Percentiles rank a stretch among this genome's conserved stretches.
Conservation (phyloP, 2,797 vertebrate species). For the Ciconia nigra region DNA sequence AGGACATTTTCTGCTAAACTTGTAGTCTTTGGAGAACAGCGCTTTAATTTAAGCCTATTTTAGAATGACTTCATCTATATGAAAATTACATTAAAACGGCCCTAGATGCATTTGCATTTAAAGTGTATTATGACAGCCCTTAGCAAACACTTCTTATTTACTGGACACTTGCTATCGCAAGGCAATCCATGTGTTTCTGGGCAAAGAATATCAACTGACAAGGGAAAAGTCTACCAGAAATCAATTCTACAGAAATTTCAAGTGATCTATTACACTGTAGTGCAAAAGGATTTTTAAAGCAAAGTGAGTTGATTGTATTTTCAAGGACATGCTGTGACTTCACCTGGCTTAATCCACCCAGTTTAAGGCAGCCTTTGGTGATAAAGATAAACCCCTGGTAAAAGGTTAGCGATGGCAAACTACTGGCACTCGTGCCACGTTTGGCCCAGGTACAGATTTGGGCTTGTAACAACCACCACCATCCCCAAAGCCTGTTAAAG, state of each 20-base stretch:
- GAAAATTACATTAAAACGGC: constrained; percentile 67
- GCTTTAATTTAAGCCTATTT: constrained; percentile 58
- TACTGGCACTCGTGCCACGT: accelerated
- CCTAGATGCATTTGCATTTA: constrained; percentile 57
- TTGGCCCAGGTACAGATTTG: background rate
- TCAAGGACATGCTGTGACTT: background rate
- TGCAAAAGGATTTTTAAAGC: background rate
- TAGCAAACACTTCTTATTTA: constrained; percentile 18
- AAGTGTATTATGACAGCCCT: constrained; percentile 14
- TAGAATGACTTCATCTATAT: constrained; percentile 60
- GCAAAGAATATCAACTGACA: background rate
- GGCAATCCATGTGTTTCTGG: background rate
- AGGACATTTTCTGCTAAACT: constrained; percentile 28
- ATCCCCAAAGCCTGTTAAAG: background rate
- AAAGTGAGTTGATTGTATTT: background rate
- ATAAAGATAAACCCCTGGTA: background rate
- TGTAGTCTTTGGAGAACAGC: constrained; percentile 45
- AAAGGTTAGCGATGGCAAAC: background rate
- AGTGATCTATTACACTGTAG: background rate
- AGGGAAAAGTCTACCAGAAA: background rate
- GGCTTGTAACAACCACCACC: background rate
- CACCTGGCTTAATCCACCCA: background rate
- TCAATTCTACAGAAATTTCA: background rate
- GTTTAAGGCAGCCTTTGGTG: background rate
- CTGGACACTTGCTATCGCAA: background rate